A percentile compares a stretch with the other conserved stretches of the same genome.
phyloP scores from a whole-genome alignment of 2,888 invertebrate species.

The Noctuana brunneofusca region DNA sequence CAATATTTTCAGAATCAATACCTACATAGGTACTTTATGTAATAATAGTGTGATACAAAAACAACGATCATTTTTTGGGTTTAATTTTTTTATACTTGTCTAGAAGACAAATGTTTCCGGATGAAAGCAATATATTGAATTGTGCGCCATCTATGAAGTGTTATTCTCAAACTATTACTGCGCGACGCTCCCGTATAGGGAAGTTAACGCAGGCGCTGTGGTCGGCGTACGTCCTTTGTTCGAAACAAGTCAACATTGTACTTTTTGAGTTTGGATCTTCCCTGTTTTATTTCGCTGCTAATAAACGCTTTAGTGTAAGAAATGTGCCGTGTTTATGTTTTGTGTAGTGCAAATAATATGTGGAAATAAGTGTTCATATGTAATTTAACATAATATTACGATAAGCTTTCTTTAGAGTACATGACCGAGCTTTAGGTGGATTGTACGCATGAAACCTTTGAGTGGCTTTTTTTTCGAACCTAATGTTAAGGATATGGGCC shows the following conservation, averaged over 20 bases:
- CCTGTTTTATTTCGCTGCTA: conserved; percentile 57
- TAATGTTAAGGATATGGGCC: conserved; percentile 91
- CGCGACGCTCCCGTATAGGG: conserved; percentile 68
- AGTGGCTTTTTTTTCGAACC: conserved; percentile 86
- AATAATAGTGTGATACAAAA: no score
- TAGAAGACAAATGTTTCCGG: no score
- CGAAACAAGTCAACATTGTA: conserved; percentile 82
- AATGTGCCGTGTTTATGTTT: conserved; percentile 57
- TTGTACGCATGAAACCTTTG: conserved; percentile 86
- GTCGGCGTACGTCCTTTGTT: conserved; percentile 82
- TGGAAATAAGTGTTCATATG: conserved; percentile 55
- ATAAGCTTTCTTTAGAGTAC: conserved; percentile 66
- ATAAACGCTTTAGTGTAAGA: conserved; percentile 59
- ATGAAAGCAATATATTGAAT: conserved; percentile 28
- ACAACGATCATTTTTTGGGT: no score
- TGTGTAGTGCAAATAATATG: conserved; percentile 49
- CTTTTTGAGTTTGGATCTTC: conserved; percentile 70
- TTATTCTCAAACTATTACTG: conserved; percentile 47
- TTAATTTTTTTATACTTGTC: no score
- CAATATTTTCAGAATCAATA: no score
- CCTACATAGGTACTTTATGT: no score
- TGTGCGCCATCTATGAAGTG: conserved; percentile 69
- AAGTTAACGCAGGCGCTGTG: conserved; percentile 80
- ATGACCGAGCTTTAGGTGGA: conserved; percentile 74
- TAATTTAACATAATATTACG: conserved; percentile 55